Evolutionary conservation across 2,888 invertebrate species (phyloP), one percentile per base, ranked within the genome.

Genomic region (Drosophila yooni): DNA sequence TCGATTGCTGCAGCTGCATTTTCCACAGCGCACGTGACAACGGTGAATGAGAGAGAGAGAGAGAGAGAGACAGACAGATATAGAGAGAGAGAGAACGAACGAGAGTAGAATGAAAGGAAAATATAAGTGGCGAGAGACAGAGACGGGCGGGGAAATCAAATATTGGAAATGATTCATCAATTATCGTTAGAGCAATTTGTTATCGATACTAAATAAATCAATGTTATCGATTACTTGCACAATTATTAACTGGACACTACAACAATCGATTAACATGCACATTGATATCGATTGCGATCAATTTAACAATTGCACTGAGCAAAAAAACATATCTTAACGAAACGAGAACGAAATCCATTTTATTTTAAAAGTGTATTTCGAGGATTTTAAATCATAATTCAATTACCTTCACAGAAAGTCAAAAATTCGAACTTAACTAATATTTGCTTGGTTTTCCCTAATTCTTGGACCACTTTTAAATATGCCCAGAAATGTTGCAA

Each of bases 1-100:
- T 92, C 18, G 91, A 93, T 74, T 92, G 92, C 63, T 92, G 92
- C 76, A 92, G 72, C 92, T 92, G 69, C 51, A 27, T 21, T 43
- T 46, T 6, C 25, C 15, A 59, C 13, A 46, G n/a, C n/a, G 25
- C 2, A 27, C n/a, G 53, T 11, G 48, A 13, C n/a, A 27, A 57
- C 21, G 43, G 21, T 29, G n/a, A 21, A 43, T 33, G 8, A 46
- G 15, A 18, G 27, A 11, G 34, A 36, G 10, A 50, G 11, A 13
- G 40, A 54, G 48, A 53, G 29, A 34, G 29, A 60, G 29, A 64
- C 10, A 59, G n/a, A 33, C 11, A 25, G 4, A 52, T n/a, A 27
- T 31, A 33, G 27, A 43, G 11, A 29, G 3, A n/a, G 2, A 15
- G 13, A 58, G 2, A 46, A 33, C 33, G 33, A 33, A 33, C 11